phyloP scores from a whole-genome alignment of 2,113 vertebrate species.

The Mus pahari region DNA sequence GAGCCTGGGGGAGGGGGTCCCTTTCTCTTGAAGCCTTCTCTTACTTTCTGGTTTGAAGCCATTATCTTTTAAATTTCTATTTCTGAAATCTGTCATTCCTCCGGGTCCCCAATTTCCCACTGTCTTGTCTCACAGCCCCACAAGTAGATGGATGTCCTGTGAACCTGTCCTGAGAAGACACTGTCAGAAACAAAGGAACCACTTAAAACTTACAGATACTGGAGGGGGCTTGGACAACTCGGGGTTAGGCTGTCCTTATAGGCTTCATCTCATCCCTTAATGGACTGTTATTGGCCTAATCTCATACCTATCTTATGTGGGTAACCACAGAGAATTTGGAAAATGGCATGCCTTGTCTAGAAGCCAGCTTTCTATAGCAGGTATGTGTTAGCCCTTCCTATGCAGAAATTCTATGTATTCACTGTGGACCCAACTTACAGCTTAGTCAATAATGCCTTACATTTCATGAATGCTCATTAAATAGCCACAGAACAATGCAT shows the following conservation, averaged over 20 bases:
- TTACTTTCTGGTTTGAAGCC: neutral
- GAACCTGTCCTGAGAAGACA: neutral
- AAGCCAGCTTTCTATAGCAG: neutral
- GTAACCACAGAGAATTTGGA: neutral
- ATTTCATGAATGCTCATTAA: neutral
- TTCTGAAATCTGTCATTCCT: neutral
- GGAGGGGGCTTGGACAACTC: neutral
- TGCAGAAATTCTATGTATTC: no score
- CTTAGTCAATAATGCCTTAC: neutral
- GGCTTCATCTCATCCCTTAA: no score
- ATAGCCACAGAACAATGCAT: neutral
- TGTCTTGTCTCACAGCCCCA: neutral
- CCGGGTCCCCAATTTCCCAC: neutral
- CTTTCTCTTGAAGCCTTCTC: neutral
- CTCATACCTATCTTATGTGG: neutral
- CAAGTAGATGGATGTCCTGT: rapidly evolving
- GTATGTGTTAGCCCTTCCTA: neutral
- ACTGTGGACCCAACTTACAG: neutral
- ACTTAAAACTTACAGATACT: neutral
- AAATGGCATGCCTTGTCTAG: neutral
- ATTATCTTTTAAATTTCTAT: slow-evolving; percentile 18
- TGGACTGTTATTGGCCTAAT: neutral
- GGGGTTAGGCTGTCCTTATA: neutral
- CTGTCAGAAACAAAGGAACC: neutral
- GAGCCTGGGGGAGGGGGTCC: neutral